Evolutionary conservation across 2,888 invertebrate species (phyloP).

Genomic region (Cabera pusaria): DNA sequence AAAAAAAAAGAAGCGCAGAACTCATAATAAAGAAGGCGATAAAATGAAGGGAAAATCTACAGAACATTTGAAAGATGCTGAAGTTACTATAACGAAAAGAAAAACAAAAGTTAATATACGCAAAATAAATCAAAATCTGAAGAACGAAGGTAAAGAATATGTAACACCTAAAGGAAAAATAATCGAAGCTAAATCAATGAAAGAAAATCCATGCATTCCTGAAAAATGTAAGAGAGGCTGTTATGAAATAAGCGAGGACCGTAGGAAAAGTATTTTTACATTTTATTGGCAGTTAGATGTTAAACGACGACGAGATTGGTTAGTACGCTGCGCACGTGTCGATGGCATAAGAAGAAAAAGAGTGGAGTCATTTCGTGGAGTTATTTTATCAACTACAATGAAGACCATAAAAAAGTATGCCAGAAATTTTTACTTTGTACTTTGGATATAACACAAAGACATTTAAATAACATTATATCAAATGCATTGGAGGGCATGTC

Average conservation of each 20-base stretch:
- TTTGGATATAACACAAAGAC: slow-evolving; percentile 25
- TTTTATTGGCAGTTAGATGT: slow-evolving; percentile 19
- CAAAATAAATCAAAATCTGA: slow-evolving; percentile 3
- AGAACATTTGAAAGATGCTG: not conserved
- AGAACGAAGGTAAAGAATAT: slow-evolving; percentile 7
- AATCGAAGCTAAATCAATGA: no score
- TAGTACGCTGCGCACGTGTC: slow-evolving; percentile 18
- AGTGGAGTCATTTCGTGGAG: slow-evolving; percentile 23
- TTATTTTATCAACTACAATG: slow-evolving; percentile 28
- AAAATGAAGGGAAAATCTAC: not conserved
- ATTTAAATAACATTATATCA: slow-evolving; percentile 19
- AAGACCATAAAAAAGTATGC: slow-evolving; percentile 25
- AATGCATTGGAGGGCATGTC: slow-evolving; percentile 18
- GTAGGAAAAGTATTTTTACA: slow-evolving; percentile 20
- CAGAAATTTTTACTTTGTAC: slow-evolving; percentile 28
- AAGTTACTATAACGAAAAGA: not conserved
- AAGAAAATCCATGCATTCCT: slow-evolving; percentile 7
- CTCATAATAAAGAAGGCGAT: not conserved
- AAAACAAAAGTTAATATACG: slow-evolving; percentile 5
- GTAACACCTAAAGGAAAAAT: slow-evolving; percentile 5
- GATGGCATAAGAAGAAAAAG: slow-evolving; percentile 15
- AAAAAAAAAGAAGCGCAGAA: no score
- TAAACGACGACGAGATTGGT: slow-evolving; percentile 22
- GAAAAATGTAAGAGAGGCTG: slow-evolving; percentile 22
- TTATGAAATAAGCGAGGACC: slow-evolving; percentile 25